A percentile compares a stretch with the other conserved stretches of the same genome.
Evolutionary conservation across 92 coral and sea anemone species (phyloP).

Genomic region (Virgularia gustaviana): DNA sequence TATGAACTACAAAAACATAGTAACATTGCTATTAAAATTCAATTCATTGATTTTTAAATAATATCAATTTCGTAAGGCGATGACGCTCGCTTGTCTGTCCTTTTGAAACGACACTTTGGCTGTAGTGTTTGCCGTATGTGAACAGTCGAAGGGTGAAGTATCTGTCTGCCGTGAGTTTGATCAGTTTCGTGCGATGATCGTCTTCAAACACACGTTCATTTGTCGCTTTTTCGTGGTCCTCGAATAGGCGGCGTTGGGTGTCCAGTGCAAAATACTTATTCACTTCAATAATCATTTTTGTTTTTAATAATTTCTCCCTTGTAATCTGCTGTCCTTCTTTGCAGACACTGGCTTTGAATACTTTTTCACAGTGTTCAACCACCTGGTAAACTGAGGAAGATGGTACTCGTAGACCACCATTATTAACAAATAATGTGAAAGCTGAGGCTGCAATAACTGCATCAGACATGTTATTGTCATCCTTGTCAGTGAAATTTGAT

Average conservation of each 20-base stretch:
- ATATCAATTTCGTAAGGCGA: background rate
- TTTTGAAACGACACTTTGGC: background rate
- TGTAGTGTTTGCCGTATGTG: slow-evolving; percentile 3
- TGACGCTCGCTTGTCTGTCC: background rate
- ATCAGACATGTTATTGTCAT: background rate
- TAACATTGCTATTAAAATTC: too few relatives aligned
- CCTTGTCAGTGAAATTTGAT: background rate
- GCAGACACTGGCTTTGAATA: background rate
- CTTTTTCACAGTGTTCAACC: background rate
- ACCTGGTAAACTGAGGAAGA: background rate
- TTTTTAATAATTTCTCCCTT: background rate
- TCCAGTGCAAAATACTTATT: background rate
- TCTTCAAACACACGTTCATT: background rate
- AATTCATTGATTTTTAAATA: background rate
- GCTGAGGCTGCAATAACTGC: background rate
- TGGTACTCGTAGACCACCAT: background rate
- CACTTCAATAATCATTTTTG: background rate
- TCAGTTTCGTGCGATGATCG: background rate
- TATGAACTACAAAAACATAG: too few relatives aligned
- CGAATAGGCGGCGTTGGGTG: background rate
- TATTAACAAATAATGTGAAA: background rate
- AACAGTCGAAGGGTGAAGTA: slow-evolving; percentile 2
- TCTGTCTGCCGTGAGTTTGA: background rate
- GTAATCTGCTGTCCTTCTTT: background rate
- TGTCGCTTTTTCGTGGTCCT: background rate